These are phyloP conservation scores for Diceros bicornis DNA, from an alignment of 2,797 vertebrate genomes.

Conservation along the genomic window DNA sequence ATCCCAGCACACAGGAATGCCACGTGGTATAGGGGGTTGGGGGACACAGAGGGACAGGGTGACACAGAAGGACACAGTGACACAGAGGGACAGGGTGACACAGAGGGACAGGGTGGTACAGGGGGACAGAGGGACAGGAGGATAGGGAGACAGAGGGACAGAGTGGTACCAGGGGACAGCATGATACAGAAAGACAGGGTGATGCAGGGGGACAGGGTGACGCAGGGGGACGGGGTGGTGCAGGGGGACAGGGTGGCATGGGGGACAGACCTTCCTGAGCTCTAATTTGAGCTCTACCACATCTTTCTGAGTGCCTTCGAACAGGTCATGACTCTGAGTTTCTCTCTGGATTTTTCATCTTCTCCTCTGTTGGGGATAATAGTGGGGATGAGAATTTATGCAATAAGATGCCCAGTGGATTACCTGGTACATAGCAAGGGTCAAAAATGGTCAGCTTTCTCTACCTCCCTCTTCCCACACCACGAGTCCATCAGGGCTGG, in stretches of 20 bases:
- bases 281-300: background rate
- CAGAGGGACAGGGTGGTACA: background rate
- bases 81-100: background rate
- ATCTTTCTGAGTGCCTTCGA: background rate
- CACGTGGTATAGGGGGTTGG: accelerated
- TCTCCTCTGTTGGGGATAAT: background rate
- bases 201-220: background rate
- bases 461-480: background rate
- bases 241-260: no score
- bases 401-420: background rate
- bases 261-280: background rate
- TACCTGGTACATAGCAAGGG: background rate
- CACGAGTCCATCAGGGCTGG: background rate
- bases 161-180: no score
- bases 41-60: no score
- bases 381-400: background rate
- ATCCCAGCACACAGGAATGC: background rate
- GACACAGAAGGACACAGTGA: background rate
- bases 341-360: background rate
- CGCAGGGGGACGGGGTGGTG: no score
- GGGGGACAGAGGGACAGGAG: no score
- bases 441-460: background rate
- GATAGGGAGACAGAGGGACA: no score
- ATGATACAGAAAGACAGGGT: background rate
- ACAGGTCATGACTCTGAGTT: accelerated